Evolutionary conservation across 2,113 vertebrate genomes (phyloP), one percentile per base, ranked within the genome.

Genomic region (Jacana jacana): DNA sequence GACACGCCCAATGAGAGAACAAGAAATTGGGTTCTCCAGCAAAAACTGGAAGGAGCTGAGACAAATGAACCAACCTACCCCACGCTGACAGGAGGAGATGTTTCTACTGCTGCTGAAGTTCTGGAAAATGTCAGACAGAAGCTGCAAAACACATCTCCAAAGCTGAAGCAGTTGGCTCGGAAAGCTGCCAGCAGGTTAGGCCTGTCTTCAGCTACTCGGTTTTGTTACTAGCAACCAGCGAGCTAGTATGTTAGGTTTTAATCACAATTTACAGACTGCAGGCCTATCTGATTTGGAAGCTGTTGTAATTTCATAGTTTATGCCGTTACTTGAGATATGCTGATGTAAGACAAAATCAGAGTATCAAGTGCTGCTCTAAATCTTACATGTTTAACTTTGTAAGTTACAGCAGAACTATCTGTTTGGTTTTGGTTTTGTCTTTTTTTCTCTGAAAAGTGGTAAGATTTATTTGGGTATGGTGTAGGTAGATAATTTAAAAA

Each of bases 21-120:
- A 85, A 98, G 98, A 93, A 99, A 99, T 86, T 99, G 98, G 98
- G 97, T 99, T 95, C 97, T 98, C 86, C 98, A 98, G 81, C 99
- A 99, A 93, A 98, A 99, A 97, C 93, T 97, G 48, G 97, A 96
- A 88, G 97, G 96, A 79, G 39, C 70, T 3, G 97, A 97, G 51
- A 86, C 92, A 10, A 97, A 97, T 60, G 96, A 97, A 60, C 94
- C 98, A 27, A 51, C 76, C 81, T 93, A 87, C 40, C 96, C n/a
- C 48, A 82, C 94, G 5, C 37, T 97, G 22, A 95, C 65, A 57
- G 73, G 90, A 48, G 86, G 90, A 84, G 69, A 94, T 81, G 37
- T 60, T 85, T 96, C 86, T 94, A 94, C 23, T 63, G 98, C 95
- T 30, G 94, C 96, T 35, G 98, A 97, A 93, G 97, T 98, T 87